Conservation (phyloP, 2,113 vertebrate species). For the Rissa tridactyla region DNA sequence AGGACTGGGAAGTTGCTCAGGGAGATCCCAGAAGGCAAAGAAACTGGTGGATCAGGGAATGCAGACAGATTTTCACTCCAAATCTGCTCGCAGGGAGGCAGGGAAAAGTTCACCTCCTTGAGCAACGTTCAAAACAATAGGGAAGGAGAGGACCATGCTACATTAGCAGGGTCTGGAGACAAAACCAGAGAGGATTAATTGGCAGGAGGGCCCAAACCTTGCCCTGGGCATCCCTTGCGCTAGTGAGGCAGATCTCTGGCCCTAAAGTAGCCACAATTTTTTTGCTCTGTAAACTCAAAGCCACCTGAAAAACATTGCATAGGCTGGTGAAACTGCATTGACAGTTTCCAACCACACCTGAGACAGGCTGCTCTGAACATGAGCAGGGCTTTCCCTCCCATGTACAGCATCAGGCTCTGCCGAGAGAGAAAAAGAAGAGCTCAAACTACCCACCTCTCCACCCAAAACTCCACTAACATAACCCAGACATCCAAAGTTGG, state of each 20-base stretch:
- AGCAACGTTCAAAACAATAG: background rate
- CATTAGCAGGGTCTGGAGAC: background rate
- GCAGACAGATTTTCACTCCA: background rate
- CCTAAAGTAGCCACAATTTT: background rate
- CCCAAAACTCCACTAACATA: background rate
- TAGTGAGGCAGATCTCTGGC: background rate
- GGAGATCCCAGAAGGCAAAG: conserved; percentile 9
- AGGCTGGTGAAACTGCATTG: background rate
- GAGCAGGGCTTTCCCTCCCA: background rate
- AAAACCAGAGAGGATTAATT: background rate
- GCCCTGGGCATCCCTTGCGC: rapidly evolving
- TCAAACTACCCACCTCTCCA: background rate
- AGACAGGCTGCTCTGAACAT: background rate
- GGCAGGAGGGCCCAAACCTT: background rate
- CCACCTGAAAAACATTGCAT: background rate
- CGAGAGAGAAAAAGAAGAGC: background rate
- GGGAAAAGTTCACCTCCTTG: background rate
- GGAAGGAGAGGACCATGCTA: background rate
- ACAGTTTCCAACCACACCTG: background rate
- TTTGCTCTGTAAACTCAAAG: background rate
- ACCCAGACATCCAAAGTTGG: background rate
- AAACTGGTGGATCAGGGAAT: background rate
- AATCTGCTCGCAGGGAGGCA: background rate
- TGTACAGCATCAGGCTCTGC: background rate
- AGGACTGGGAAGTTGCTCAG: background rate